A percentile compares a stretch with the other conserved stretches of the same genome.
Conservation (phyloP, 2,797 vertebrate genomes). For the Sebastes taczanowskii region DNA sequence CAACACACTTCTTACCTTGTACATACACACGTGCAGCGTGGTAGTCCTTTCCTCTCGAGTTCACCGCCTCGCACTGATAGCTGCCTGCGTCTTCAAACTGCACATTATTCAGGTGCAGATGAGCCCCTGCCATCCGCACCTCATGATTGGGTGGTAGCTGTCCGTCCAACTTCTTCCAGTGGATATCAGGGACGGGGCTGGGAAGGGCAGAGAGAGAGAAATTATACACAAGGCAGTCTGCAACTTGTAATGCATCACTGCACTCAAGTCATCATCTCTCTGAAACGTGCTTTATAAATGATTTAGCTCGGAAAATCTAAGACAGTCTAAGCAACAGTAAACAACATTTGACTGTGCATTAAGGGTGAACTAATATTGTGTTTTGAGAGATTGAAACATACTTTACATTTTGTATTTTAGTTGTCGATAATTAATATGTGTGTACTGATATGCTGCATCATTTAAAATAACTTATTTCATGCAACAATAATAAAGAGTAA, state of each 20-base stretch:
- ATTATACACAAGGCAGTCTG: not conserved
- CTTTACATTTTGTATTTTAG: not conserved
- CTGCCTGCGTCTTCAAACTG: constrained; percentile 91
- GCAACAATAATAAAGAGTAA: not conserved
- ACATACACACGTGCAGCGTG: constrained; percentile 89
- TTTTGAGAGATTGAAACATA: not conserved
- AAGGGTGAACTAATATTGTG: not conserved
- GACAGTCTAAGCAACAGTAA: not conserved
- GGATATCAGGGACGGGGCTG: constrained; percentile 95
- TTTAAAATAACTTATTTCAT: not conserved
- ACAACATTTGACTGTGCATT: not conserved
- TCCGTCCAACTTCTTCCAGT: constrained; percentile 90
- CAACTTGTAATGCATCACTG: not conserved
- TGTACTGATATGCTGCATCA: not conserved
- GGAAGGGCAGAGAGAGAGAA: not conserved
- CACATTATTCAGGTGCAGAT: constrained; percentile 91
- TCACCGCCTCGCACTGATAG: constrained; percentile 93
- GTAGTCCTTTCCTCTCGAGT: constrained; percentile 92
- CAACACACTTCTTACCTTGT: constrained; percentile 83
- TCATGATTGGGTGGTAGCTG: constrained; percentile 86
- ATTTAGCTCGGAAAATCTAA: not conserved
- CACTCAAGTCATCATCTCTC: not conserved
- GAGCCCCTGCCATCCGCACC: constrained; percentile 88
- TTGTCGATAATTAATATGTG: not conserved
- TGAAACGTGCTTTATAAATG: constrained; percentile 7